Base-by-base conservation (phyloP, 2,888 invertebrate genomes). In the Pherbina coryleti region DNA sequence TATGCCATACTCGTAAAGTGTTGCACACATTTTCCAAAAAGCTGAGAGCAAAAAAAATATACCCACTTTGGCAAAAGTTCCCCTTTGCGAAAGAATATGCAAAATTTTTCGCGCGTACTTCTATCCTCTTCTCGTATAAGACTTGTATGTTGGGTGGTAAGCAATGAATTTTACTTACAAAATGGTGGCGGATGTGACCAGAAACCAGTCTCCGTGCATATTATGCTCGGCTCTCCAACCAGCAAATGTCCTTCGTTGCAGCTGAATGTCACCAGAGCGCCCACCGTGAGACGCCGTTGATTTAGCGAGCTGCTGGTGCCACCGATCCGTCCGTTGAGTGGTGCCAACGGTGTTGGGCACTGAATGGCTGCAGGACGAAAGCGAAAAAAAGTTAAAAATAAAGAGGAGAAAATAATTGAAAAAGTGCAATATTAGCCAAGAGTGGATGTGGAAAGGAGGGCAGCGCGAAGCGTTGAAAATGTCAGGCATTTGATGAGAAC, bases 151-250 rank as follows among this genome's bases (percentile, higher is more conserved):
- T 22, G 22, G 14, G n/a, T n/a, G 5, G 28, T 53, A 11, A n/a
- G 3, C 64, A 31, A 25, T 11, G 1, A n/a, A 17, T 28, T 62
- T 14, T 73, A 90, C 90, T 90, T 89, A 92, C 97, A 97, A 87
- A 94, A 93, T 69, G 97, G 97, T 14, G 95, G 93, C 28, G 95
- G 94, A 88, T 96, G 95, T 2, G 96, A 96, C 97, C 96, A 97
- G 86, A 94, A 94, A 67, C 96, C 96, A 79, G 94, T 94, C 88
- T 96, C 96, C 7, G 95, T 96, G 90, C 97, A 97, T 66, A 96
- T 95, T 83, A 95, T 94, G 80, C 95, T 95, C 0, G 94, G 93
- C 87, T 96, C 95, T 5, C 97, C 97, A 37, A 89, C 88, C 81
- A 90, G 85, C 79, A 88, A 85, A 88, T 94, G 93, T 28, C 93